Evolutionary conservation across 92 coral and sea anemone species (phyloP), one percentile per base, ranked within the genome.

Genomic region (Parazoanthus atlanticus): DNA sequence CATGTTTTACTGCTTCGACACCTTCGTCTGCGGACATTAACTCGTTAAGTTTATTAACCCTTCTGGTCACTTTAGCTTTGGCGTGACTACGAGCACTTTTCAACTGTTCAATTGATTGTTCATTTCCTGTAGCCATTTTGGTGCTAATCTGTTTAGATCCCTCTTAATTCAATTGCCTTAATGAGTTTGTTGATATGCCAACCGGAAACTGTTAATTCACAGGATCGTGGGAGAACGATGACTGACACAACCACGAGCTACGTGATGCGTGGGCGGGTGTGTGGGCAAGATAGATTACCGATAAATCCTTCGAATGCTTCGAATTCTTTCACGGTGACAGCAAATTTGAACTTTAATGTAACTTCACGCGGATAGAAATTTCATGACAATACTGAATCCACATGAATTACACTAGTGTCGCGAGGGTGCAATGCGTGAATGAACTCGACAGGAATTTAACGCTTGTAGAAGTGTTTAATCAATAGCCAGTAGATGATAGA

Each of bases 11-110:
- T 1, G 8, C 5, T 36, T 88, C 81, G 3, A 32, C 49, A 69
- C 80, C 80, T 43, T 88, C 86, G 26, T 77, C 8, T 16, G 90
- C 76, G 19, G 90, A 23, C 86, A 80, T 26, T 31, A 66, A 29
- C 34, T 79, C 52, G n/a, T 75, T 75, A 3, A 75, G 47, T 32
- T 75, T 75, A 40, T 75, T 75, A 3, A 75, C 52, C 47, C 26
- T 75, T 32, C 13, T 40, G 8, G 79, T 40, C 25, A 75, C 52
- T 13, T 75, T 75, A 9, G 52, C 79, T 1, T 75, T 71, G 9
- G 76, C 76, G 38, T 71, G 40, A 11, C 76, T 71, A 5, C 76
- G 32, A 6, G 76, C 38, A 28, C 0, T 5, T 71, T 71, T 30
- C 33, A 71, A n/a, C 15, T 71, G 76, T n/a, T 71, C 76, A 3